Conservation (phyloP, 2,797 vertebrate species). For the Cottoperca gobio region DNA sequence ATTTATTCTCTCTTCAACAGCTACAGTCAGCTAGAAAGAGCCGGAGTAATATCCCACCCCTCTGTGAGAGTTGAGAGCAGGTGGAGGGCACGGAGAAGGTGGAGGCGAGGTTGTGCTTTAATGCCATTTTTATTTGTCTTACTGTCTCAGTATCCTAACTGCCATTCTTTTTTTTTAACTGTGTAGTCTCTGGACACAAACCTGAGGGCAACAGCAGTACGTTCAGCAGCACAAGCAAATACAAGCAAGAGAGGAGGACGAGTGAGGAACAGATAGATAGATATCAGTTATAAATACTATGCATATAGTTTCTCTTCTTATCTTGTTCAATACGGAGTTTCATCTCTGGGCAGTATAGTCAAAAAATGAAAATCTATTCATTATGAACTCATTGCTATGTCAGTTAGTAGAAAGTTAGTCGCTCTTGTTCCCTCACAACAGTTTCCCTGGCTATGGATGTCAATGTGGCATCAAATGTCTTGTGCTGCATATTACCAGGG, state of each 20-base stretch:
- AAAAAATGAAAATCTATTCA: not conserved
- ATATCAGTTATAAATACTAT: not conserved
- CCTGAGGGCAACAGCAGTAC: not conserved
- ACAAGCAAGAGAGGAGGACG: not conserved
- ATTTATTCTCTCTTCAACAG: slow-evolving; percentile 47
- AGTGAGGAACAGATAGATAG: not conserved
- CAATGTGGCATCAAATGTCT: not conserved
- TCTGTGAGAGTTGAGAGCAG: slow-evolving; percentile 11
- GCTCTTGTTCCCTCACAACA: no score
- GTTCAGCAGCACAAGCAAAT: not conserved
- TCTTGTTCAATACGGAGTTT: not conserved
- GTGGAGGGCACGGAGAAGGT: not conserved
- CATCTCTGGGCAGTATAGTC: not conserved
- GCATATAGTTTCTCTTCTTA: not conserved
- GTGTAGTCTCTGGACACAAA: slow-evolving; percentile 2
- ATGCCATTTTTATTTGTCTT: slow-evolving; percentile 17
- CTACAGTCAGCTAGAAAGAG: slow-evolving; percentile 24
- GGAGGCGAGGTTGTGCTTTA: slow-evolving; percentile 1
- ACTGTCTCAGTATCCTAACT: slow-evolving; percentile 8
- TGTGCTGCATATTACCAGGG: not conserved
- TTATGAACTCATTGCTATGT: not conserved
- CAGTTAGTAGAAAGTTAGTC: not conserved
- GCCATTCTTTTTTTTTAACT: not conserved
- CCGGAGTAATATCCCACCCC: slow-evolving; percentile 25
- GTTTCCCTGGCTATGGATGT: not conserved